Percentiles rank a stretch among this genome's conserved stretches.
These are phyloP conservation scores for Quadriops clusia DNA, from an alignment of 2,888 invertebrate genomes.

Conservation along the genomic window DNA sequence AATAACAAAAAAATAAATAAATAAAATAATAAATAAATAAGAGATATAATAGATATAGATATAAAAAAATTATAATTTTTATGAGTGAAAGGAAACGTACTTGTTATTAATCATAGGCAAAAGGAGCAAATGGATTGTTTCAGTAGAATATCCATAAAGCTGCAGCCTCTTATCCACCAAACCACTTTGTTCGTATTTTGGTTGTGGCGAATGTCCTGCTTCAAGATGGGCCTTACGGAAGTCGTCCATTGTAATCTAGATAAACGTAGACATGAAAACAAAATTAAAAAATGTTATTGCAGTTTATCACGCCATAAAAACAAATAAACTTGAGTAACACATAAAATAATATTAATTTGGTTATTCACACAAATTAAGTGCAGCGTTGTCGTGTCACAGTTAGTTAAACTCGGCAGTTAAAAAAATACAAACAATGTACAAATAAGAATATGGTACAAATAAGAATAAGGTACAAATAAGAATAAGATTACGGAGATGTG, in stretches of 20 bases:
- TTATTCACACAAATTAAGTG: too few species aligned
- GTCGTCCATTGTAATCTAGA: conserved; percentile 72
- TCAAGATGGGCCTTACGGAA: conserved; percentile 50
- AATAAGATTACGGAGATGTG: too few species aligned
- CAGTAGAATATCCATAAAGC: conserved; percentile 88
- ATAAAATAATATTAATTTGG: too few species aligned
- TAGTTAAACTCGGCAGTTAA: too few species aligned
- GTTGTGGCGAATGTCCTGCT: conserved; percentile 28
- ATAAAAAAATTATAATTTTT: background rate
- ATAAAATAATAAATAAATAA: background rate
- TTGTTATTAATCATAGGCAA: conserved; percentile 89
- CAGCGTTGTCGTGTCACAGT: too few species aligned
- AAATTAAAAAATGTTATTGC: too few species aligned
- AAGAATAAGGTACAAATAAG: too few species aligned
- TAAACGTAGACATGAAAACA: too few species aligned
- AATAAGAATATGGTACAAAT: too few species aligned
- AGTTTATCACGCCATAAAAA: too few species aligned
- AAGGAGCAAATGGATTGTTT: conserved; percentile 86
- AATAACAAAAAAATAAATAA: conserved; percentile 4
- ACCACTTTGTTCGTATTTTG: conserved; percentile 42
- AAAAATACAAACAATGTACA: too few species aligned
- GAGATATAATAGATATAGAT: background rate
- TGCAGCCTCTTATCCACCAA: conserved; percentile 73
- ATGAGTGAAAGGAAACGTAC: conserved; percentile 21
- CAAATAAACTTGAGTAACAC: too few species aligned